These are phyloP conservation scores for Pocillopora verrucosa DNA, from an alignment of 64 coral and sea anemone species.

Conservation along the genomic window DNA sequence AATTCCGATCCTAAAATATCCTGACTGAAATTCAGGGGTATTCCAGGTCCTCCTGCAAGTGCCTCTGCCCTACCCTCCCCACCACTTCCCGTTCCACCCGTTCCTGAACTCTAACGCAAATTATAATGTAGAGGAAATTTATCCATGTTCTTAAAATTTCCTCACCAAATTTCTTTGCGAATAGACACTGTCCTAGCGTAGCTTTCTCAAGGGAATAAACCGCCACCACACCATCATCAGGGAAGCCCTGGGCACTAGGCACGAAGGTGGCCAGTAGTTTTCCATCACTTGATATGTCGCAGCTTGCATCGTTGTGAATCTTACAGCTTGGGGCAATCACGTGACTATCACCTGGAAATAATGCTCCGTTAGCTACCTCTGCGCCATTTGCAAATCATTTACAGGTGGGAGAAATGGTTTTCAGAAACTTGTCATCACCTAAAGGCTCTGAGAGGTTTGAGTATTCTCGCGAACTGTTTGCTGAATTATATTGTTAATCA, in stretches of 20 bases:
- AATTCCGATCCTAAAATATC: no score
- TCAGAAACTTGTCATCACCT: no score
- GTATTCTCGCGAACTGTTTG: no score
- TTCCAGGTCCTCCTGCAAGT: no score
- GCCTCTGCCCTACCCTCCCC: no score
- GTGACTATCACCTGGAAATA: constrained; percentile 47
- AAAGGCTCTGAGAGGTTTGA: no score
- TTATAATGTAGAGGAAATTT: no score
- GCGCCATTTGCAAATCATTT: not conserved
- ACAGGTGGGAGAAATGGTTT: not conserved
- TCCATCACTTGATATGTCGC: constrained; percentile 72
- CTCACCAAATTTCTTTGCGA: constrained; percentile 86
- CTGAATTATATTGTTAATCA: no score
- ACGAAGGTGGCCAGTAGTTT: constrained; percentile 77
- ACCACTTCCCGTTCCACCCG: no score
- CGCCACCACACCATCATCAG: constrained; percentile 73
- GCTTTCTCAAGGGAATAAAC: constrained; percentile 72
- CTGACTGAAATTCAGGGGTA: no score
- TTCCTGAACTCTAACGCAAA: no score
- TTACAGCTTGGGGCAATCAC: constrained; percentile 80
- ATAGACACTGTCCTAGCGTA: constrained; percentile 68
- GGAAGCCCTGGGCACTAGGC: constrained; percentile 78
- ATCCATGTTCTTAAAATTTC: no score
- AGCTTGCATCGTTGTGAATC: constrained; percentile 90
- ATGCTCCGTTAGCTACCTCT: not conserved